phyloP scores from a whole-genome alignment of 2,888 invertebrate genomes.

The Agrotis segetum region DNA sequence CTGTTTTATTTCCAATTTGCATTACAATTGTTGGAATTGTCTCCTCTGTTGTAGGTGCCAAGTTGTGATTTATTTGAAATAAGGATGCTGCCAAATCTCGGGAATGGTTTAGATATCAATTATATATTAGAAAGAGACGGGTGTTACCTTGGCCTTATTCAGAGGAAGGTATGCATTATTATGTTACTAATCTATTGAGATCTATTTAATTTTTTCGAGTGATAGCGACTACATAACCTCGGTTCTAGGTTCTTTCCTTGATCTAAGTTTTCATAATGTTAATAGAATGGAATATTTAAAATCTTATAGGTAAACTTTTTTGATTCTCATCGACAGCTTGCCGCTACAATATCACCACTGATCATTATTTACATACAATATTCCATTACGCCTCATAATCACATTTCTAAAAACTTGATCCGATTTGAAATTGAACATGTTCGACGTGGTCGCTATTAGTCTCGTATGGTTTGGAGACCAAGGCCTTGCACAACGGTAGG shows the following conservation, averaged over 20 bases:
- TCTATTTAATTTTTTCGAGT: slow-evolving; percentile 1
- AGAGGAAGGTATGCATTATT: slow-evolving; percentile 90
- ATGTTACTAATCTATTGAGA: slow-evolving; percentile 1
- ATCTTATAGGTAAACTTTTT: neutral
- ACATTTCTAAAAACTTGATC: too few species aligned
- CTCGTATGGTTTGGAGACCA: slow-evolving; percentile 41
- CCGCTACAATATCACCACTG: too few species aligned
- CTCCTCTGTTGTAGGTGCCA: slow-evolving; percentile 90
- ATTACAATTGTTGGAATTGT: neutral
- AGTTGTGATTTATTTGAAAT: slow-evolving; percentile 93
- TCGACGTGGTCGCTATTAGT: slow-evolving; percentile 5
- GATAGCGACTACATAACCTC: neutral
- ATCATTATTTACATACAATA: neutral
- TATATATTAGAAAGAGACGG: slow-evolving; percentile 91
- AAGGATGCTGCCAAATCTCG: slow-evolving; percentile 89
- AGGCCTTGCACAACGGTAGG: slow-evolving; percentile 70
- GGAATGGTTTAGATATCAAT: slow-evolving; percentile 87
- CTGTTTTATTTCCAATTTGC: neutral
- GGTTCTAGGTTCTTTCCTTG: too few species aligned
- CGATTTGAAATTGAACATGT: neutral
- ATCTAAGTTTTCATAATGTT: too few species aligned
- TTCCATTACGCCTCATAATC: neutral
- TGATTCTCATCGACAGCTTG: neutral
- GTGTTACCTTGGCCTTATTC: slow-evolving; percentile 92
- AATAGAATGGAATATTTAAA: too few species aligned